Conservation (phyloP, 2,888 invertebrate genomes). For the Zelleria hepariella region DNA sequence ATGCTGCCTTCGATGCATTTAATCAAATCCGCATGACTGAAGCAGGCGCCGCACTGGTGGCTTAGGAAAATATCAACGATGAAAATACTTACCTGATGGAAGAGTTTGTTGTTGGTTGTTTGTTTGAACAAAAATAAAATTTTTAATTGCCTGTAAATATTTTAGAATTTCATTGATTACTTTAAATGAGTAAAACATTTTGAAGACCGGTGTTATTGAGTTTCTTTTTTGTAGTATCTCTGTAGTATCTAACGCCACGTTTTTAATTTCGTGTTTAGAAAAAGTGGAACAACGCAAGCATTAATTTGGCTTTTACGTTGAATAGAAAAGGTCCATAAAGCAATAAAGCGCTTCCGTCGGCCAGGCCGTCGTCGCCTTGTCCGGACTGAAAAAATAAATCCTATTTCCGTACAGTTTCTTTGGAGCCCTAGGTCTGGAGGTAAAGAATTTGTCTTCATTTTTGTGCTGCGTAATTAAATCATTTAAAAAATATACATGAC, state of each 20-base stretch:
- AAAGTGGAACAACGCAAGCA: neutral
- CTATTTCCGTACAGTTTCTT: constrained; percentile 2
- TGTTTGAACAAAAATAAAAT: no score
- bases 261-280: neutral
- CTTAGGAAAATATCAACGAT: neutral
- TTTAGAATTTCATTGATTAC: no score
- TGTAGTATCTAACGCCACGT: neutral
- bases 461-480: no score
- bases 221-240: no score
- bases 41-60: neutral
- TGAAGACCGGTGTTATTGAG: no score
- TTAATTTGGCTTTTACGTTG: neutral
- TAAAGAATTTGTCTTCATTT: neutral
- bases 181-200: no score
- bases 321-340: neutral
- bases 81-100: neutral
- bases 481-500: no score
- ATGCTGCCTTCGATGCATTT: constrained; percentile 23
- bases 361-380: neutral
- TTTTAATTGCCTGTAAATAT: no score
- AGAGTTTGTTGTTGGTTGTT: no score
- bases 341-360: neutral
- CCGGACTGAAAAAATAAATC: constrained; percentile 2
- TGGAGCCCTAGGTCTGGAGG: neutral
- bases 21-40: constrained; percentile 13